Evolutionary conservation across 2,113 vertebrate genomes (phyloP), one percentile per base, ranked within the genome.

Genomic region (Delphinus delphis): DNA sequence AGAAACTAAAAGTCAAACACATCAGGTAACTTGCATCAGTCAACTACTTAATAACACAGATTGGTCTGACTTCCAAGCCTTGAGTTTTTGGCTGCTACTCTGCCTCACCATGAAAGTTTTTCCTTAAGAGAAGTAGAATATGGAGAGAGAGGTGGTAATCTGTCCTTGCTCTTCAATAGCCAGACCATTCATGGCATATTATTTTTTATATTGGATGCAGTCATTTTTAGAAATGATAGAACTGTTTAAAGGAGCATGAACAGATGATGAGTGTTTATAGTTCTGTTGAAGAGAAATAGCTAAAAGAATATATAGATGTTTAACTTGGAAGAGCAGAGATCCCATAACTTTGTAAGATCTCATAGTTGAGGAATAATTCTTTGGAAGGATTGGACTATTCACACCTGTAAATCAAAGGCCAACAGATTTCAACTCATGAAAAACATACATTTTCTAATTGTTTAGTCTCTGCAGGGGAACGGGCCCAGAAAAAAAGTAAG

Each of bases 141-240:
- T 38, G 58, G 36, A 63, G 20, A 47, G 33, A 76, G 50, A 90
- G 55, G 23, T 41, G 23, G 3, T 36, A 73, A 31, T 71, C 41
- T 68, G 8, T 79, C 36, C 38, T 93, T 33, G 7, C 36, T 80
- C 0, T 84, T 36, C 26, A 47, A 23, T 73, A 9, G 38, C 63
- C 47, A 83, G 41, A 55, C 50, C 25, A 28, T 50, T 60, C 20
- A 23, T 26, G 17, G 1, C 41, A 55, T 17, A 8, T 53, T 79
- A 79, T 38, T 80, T 81, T 71, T 76, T 84, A 20, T 28, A 26
- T 73, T 91, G 67, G 1, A 50, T 63, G 10, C 26, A 94, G 41
- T 92, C 8, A 53, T 73, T 93, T 87, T 86, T 88, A 41, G n/a
- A 93, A 95, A 18, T 67, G 21, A n/a, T 47, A 95, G 38, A 71